These are phyloP conservation scores for Hypomesus transpacificus DNA, from an alignment of 2,113 vertebrate species.

Conservation along the genomic window DNA sequence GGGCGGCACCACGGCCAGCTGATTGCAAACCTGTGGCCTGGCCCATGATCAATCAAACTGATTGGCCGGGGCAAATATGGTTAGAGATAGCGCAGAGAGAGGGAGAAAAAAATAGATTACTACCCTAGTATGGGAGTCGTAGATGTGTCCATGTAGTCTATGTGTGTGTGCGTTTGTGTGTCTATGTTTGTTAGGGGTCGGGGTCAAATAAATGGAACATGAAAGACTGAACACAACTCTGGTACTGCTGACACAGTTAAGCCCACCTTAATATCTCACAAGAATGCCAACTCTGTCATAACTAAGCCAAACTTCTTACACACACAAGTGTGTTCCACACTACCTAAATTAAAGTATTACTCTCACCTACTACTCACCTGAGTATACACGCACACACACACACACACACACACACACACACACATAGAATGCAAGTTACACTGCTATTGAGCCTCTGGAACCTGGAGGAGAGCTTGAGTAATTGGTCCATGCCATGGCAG, in stretches of 20 bases:
- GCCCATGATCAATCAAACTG: slow-evolving; percentile 91
- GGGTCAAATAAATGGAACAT: slow-evolving; percentile 76
- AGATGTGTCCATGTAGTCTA: slow-evolving; percentile 46
- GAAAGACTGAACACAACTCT: slow-evolving; percentile 65
- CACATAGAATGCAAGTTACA: slow-evolving; percentile 46
- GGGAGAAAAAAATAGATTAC: slow-evolving; percentile 56
- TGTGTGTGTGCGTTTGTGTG: slow-evolving; percentile 21
- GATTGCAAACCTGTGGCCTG: slow-evolving; percentile 86
- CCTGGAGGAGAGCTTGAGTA: slow-evolving; percentile 57
- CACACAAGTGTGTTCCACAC: slow-evolving; percentile 15
- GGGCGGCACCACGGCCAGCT: slow-evolving; percentile 78
- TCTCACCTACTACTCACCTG: no score
- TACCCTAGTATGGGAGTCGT: slow-evolving; percentile 32
- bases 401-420: slow-evolving; percentile 23
- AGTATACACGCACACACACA: slow-evolving; percentile 12
- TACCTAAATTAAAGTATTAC: no score
- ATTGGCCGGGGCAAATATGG: slow-evolving; percentile 85
- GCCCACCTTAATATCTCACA: slow-evolving; percentile 71
- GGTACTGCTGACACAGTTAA: slow-evolving; percentile 63
- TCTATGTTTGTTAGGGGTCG: slow-evolving; percentile 40
- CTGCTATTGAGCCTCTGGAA: slow-evolving; percentile 8
- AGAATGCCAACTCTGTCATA: slow-evolving; percentile 26
- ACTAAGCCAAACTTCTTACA: slow-evolving; percentile 15
- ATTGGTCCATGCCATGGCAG: slow-evolving; percentile 65
- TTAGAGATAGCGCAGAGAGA: slow-evolving; percentile 66